Evolutionary conservation across 2,113 vertebrate species (phyloP), one percentile per base, ranked within the genome.

Genomic region (Anser brachyrhynchus): DNA sequence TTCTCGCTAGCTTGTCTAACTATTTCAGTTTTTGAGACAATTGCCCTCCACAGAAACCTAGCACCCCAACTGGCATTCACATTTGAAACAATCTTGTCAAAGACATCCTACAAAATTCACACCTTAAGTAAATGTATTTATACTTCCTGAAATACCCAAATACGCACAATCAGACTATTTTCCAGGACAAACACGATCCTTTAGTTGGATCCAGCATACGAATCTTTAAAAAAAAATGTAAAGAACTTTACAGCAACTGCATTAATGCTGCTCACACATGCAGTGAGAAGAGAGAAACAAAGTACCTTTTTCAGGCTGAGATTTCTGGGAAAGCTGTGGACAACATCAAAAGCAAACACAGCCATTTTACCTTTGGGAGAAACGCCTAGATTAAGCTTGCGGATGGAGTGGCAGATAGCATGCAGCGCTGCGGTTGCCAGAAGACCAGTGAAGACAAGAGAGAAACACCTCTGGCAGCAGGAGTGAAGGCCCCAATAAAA

Each of bases 271-370:
- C 5, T 75, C 35, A 72, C 73, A 81, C 88, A 93, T 71, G 89
- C 87, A 29, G 41, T 52, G 49, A 58, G 35, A 90, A 89, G 7
- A 87, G 41, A 76, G 20, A 94, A 37, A 26, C 25, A 54, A 84
- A 86, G 35, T 62, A 49, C 7, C 46, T 72, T 23, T 88, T 96
- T 95, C 93, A 92, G 29, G 61, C 20, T 49, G 84, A 90, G 65
- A 86, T 11, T 84, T 39, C 85, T 87, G 70, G 46, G 57, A 93
- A 96, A 94, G 66, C 92, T 88, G 39, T 13, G 57, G 37, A 86
- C 65, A 93, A 54, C 62, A 90, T n/a, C 51, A 90, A 88, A 94
- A 88, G 75, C 89, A 92, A 61, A 88, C 84, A 87, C 82, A 71
- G 52, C 52, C 49, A 57, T 93, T 93, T 86, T 67, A 94, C 26